Base-by-base conservation (phyloP, 2,888 invertebrate species). In the Dryocosmus kuriphilus region DNA sequence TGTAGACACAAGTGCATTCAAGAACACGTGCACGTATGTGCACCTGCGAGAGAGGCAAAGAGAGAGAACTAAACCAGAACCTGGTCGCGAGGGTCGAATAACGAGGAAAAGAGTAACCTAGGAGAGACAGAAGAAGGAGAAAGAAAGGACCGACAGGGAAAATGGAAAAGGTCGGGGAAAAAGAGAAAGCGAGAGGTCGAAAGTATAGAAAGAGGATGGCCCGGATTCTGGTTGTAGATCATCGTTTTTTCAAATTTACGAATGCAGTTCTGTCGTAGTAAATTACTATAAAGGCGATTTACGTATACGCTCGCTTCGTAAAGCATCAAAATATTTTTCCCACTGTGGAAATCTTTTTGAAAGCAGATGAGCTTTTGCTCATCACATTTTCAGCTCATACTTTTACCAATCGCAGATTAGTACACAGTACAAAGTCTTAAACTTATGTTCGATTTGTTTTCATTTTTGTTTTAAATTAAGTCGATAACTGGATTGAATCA, bases 271-370 rank as follows among this genome's bases (percentile, higher is more conserved):
- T 78, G 83, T 85, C 82, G 81, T 79, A 79, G 76, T 81, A 85
- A 86, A 87, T 87, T 87, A 85, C 84, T 77, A 51, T n/a, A 81
- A 82, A 83, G 80, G 80, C 83, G 84, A 87, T 86, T 86, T 85
- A 86, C 84, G 76, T 79, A 71, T 9, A 51, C n/a, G 30, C 19
- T 30, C n/a, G 3, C n/a, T 51, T 24, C 71, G 46, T 30, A 41
- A 71, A 46, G 71, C 27, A 46, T 71, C 27, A 51, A 71, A 51
- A 71, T 71, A 38, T 71, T 46, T 71, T 27, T 51, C 4, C 3
- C n/a, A n/a, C 1, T 11, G 9, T 11, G 30, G 30, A 51, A 71
- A 46, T 2, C 2, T 24, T 67, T 46, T 46, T 0, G 19, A 51
- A 67, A 19, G 19, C 19, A 27, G 51, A 46, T 71, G 11, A 71